Percentiles rank a stretch among this genome's conserved stretches.
phyloP scores from a whole-genome alignment of 2,797 vertebrate genomes.

The Pelodytes ibericus region DNA sequence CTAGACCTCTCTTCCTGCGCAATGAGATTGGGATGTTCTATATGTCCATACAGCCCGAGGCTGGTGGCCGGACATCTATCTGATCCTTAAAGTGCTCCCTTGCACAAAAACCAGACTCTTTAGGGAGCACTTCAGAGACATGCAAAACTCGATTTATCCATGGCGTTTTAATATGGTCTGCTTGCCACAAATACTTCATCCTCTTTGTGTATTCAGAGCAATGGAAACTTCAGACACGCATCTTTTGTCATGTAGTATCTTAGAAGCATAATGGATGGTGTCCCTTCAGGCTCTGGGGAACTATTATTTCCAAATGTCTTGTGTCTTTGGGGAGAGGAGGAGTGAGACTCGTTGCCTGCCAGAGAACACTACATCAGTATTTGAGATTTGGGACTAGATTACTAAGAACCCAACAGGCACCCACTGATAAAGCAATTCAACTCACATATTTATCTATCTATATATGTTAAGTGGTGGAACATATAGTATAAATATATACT shows the following conservation, averaged over 20 bases:
- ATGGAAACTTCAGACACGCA: slow-evolving; percentile 23
- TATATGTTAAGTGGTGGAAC: no score
- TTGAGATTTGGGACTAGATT: background rate
- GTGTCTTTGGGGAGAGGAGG: background rate
- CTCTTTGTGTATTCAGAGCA: slow-evolving; percentile 33
- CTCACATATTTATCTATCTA: no score
- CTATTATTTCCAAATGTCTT: slow-evolving; percentile 1
- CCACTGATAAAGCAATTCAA: no score
- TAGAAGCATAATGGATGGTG: slow-evolving; percentile 38
- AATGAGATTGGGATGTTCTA: background rate
- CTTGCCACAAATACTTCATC: slow-evolving; percentile 30
- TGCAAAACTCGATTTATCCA: slow-evolving; percentile 1
- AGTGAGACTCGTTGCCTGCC: slow-evolving; percentile 1
- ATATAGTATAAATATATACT: no score
- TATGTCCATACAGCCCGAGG: background rate
- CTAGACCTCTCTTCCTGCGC: background rate
- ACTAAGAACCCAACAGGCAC: background rate
- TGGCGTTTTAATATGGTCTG: slow-evolving; percentile 29
- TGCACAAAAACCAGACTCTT: slow-evolving; percentile 8
- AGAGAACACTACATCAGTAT: background rate
- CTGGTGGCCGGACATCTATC: background rate
- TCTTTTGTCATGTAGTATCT: slow-evolving; percentile 33
- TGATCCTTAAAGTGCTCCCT: slow-evolving; percentile 22
- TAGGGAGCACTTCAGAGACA: slow-evolving; percentile 34
- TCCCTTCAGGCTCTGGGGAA: slow-evolving; percentile 18